A percentile compares a stretch with the other conserved stretches of the same genome.
phyloP scores from a whole-genome alignment of 2,113 vertebrate species.

The Ceyx melanurus region DNA sequence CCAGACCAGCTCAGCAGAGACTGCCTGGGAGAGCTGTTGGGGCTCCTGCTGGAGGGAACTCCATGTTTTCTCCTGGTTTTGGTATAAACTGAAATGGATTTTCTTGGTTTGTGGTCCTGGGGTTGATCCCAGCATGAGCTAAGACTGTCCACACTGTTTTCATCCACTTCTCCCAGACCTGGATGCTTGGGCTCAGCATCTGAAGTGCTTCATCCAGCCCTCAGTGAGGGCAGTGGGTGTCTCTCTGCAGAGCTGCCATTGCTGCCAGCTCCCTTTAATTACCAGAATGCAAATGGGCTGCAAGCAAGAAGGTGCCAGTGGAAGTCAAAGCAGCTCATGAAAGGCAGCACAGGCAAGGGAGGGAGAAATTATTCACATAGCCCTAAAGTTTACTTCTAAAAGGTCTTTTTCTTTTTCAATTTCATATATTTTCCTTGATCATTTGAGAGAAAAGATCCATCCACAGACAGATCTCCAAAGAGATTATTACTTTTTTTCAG shows the following conservation, averaged over 20 bases:
- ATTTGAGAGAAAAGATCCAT: slow-evolving; percentile 36
- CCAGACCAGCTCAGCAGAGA: background rate
- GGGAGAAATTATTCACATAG: slow-evolving; percentile 26
- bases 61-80: fast-evolving
- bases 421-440: slow-evolving; percentile 63
- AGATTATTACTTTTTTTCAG: slow-evolving; percentile 43
- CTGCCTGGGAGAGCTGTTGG: background rate
- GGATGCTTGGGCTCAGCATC: fast-evolving
- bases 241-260: background rate
- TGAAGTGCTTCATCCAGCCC: background rate
- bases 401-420: background rate
- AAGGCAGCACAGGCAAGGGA: slow-evolving; percentile 3
- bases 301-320: background rate
- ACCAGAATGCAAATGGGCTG: slow-evolving; percentile 34
- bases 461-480: slow-evolving; percentile 54
- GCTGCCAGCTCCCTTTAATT: background rate
- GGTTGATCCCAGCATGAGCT: background rate
- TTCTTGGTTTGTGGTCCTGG: background rate
- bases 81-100: background rate
- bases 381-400: slow-evolving; percentile 44
- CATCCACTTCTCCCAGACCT: background rate
- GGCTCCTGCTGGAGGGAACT: fast-evolving
- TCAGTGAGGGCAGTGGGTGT: background rate
- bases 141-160: fast-evolving
- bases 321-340: background rate